Percentiles rank a stretch among this genome's conserved stretches.
Conservation (phyloP, 2,113 vertebrate genomes). For the Plecotus auritus region DNA sequence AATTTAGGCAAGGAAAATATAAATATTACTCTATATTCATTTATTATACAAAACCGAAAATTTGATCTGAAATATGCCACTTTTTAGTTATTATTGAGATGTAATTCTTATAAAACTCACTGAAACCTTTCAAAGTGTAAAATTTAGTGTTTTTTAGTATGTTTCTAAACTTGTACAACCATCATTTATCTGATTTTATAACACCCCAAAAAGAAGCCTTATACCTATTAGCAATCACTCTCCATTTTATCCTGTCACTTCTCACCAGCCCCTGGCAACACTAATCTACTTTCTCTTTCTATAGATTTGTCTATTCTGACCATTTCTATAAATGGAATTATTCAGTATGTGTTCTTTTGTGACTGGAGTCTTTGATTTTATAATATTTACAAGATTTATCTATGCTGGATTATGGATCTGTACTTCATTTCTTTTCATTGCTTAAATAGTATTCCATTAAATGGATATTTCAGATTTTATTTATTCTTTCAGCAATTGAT, state of each 20-base stretch:
- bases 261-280: not conserved
- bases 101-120: not conserved
- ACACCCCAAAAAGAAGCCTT: not conserved
- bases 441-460: not conserved
- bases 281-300: not conserved
- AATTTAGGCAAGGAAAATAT: not conserved
- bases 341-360: not conserved
- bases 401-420: not conserved
- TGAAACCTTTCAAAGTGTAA: not conserved
- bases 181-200: slow-evolving; percentile 9
- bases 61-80: not conserved
- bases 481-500: not conserved
- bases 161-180: not conserved
- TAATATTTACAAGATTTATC: not conserved
- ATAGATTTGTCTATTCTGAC: not conserved
- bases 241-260: not conserved
- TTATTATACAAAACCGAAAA: not conserved
- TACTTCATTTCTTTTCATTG: not conserved
- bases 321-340: not conserved
- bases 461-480: not conserved
- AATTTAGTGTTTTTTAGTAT: not conserved
- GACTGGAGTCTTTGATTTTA: not conserved
- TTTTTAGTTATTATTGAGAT: not conserved
- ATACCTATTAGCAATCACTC: not conserved
- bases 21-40: not conserved